These are phyloP conservation scores for Chrysogorgia sp. DNA, from an alignment of 92 coral and sea anemone genomes.

Conservation along the genomic window DNA sequence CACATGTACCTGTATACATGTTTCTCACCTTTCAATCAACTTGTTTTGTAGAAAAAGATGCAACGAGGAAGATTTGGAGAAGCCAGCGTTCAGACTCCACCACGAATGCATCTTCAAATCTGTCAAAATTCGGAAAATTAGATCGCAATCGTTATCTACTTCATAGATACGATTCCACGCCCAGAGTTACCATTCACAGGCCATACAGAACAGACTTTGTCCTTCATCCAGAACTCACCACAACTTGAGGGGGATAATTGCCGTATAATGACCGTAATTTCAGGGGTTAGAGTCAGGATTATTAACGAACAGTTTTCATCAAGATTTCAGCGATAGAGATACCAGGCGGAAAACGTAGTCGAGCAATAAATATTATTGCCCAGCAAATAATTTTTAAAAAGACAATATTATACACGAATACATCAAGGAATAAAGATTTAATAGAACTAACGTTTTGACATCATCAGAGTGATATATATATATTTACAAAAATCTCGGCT, in stretches of 20 bases:
- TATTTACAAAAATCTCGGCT: too few species aligned
- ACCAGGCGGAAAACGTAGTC: too few species aligned
- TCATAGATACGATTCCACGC: conserved; percentile 62
- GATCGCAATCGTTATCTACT: conserved; percentile 84
- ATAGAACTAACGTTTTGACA: too few species aligned
- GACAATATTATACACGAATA: too few species aligned
- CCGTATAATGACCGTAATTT: neutral
- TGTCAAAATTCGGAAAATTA: conserved; percentile 71
- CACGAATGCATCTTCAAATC: conserved; percentile 70
- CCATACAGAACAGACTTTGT: conserved; percentile 68
- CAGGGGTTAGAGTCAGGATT: too few species aligned
- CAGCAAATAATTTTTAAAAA: too few species aligned
- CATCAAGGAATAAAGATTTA: too few species aligned
- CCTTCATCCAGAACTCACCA: conserved; percentile 60
- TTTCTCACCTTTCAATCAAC: neutral
- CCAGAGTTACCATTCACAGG: conserved; percentile 52
- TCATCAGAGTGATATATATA: too few species aligned
- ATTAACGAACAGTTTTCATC: too few species aligned
- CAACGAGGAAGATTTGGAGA: conserved; percentile 73
- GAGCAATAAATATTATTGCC: too few species aligned
- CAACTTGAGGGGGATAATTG: neutral
- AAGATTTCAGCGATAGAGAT: too few species aligned
- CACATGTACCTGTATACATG: too few species aligned
- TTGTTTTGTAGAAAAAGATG: conserved; percentile 70
- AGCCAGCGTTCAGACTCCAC: conserved; percentile 73